phyloP scores from a whole-genome alignment of 23 tunicate genomes.

The Trididemnum miniatum region DNA sequence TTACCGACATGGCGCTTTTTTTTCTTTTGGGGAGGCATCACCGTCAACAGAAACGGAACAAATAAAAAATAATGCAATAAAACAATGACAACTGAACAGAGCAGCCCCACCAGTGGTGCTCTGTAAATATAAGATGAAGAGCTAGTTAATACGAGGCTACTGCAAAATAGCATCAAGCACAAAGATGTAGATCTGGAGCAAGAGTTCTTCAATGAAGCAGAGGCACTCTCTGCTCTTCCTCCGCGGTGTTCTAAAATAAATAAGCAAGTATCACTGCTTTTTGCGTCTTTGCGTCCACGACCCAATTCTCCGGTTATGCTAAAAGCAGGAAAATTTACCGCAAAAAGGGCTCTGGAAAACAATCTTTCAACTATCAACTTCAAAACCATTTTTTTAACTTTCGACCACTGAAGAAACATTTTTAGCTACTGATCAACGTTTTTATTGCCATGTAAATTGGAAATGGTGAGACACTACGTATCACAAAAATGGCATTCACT shows the following conservation, averaged over 20 bases:
- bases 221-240: not conserved
- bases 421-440: too few species aligned
- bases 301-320: not conserved
- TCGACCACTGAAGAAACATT: too few species aligned
- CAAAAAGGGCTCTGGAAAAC: too few species aligned
- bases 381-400: too few species aligned
- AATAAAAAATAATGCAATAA: not conserved
- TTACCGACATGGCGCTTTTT: not conserved
- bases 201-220: not conserved
- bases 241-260: constrained; percentile 1
- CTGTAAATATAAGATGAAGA: not conserved
- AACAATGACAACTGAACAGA: not conserved
- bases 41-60: not conserved
- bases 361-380: too few species aligned
- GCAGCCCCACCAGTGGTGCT: not conserved
- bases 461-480: too few species aligned
- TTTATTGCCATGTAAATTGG: too few species aligned
- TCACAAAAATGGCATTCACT: too few species aligned
- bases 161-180: not conserved
- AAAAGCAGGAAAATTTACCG: too few species aligned
- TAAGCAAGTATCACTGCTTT: too few species aligned
- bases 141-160: not conserved
- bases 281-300: too few species aligned
- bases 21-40: constrained; percentile 6
- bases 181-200: not conserved